Conservation (phyloP, 2,797 vertebrate species). For the Rhinella marina region DNA sequence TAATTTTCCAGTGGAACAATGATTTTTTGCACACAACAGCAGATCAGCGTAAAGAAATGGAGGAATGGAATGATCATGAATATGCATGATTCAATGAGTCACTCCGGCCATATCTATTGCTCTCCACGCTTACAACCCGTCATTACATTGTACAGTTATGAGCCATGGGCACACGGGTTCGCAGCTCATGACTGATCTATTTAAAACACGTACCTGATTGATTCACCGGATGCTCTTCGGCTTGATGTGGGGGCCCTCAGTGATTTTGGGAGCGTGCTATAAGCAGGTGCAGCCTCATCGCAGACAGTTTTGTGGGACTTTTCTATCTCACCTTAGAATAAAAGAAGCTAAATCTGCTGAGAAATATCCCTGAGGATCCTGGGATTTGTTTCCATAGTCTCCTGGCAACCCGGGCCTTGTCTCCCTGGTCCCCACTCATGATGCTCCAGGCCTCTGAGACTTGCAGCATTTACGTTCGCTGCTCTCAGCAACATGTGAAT, state of each 20-base stretch:
- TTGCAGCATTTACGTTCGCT: background rate
- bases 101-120: background rate
- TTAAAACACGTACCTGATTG: conserved; percentile 24
- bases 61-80: too few species aligned
- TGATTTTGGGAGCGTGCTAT: background rate
- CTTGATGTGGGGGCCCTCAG: background rate
- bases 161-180: background rate
- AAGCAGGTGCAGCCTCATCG: conserved; percentile 1
- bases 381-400: conserved; percentile 52
- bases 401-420: conserved; percentile 35
- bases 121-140: background rate
- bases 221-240: background rate
- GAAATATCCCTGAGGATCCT: conserved; percentile 15
- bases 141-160: background rate
- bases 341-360: conserved; percentile 13
- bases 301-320: background rate
- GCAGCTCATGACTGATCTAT: background rate
- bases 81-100: too few species aligned
- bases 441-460: conserved; percentile 7
- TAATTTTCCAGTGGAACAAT: too few species aligned
- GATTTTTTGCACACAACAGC: too few species aligned
- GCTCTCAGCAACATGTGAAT: background rate
- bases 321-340: background rate
- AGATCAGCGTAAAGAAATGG: too few species aligned
- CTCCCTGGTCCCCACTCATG: background rate